Conservation (phyloP, 2,888 invertebrate species). For the Catocala nupta region DNA sequence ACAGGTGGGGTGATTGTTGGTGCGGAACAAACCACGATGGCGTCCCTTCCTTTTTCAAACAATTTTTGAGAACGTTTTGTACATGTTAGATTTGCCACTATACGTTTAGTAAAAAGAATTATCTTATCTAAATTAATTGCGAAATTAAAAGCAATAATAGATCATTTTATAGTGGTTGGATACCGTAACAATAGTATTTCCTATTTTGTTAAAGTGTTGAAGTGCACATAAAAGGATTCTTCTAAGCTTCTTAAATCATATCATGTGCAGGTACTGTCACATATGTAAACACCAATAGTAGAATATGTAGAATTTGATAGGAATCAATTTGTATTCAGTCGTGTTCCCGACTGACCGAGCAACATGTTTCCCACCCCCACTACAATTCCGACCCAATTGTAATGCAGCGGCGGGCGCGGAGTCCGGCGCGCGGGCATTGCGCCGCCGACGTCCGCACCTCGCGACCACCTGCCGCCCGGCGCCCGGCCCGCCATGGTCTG, state of each 20-base stretch:
- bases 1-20: slow-evolving; percentile 81
- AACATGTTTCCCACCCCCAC: slow-evolving; percentile 86
- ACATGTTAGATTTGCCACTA: too few species aligned
- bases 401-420: slow-evolving; percentile 75
- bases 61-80: slow-evolving; percentile 12
- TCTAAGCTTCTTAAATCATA: background rate
- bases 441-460: slow-evolving; percentile 69
- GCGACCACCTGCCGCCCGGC: slow-evolving; percentile 71
- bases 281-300: slow-evolving; percentile 21
- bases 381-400: slow-evolving; percentile 82
- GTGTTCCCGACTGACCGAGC: slow-evolving; percentile 82
- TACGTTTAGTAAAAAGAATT: too few species aligned
- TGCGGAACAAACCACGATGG: slow-evolving; percentile 71
- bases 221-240: too few species aligned
- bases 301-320: slow-evolving; percentile 55
- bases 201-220: too few species aligned
- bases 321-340: slow-evolving; percentile 71
- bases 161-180: too few species aligned
- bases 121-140: too few species aligned
- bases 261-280: background rate
- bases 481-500: slow-evolving; percentile 80
- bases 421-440: slow-evolving; percentile 74
- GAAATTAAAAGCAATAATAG: too few species aligned
- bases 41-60: slow-evolving; percentile 47
- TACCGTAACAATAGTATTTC: too few species aligned